Evolutionary conservation across 2,113 vertebrate genomes (phyloP), one percentile per base, ranked within the genome.

Genomic region (Dolichotis patagonum): DNA sequence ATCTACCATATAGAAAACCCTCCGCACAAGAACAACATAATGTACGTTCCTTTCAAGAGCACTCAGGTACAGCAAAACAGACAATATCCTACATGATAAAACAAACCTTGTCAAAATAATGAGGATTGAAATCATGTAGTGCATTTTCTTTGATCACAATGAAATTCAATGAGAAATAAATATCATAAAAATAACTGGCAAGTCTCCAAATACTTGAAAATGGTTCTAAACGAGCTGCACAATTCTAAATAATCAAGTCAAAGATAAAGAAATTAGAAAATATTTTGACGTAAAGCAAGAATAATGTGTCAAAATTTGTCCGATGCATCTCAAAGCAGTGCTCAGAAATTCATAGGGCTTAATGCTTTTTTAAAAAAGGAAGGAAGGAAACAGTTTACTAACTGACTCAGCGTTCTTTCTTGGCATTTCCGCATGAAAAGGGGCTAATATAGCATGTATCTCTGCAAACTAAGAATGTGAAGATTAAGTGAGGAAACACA

Each of bases 381-480:
- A 19, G 16, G 43, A 46, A 52, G 16, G 28, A 80, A 65, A 49
- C 54, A 12, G 43, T 73, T 52, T 63, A 95, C 43, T 62, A 11
- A 88, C 35, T 56, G 20, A 88, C 5, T 63, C 80, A 82, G 58
- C 35, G 41, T 83, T 81, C 20, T 38, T 89, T 28, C 20, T 89
- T 60, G 26, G 26, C 43, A 86, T 78, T 69, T 56, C 41, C 28
- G 41, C 46, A 24, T 49, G 43, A 62, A 91, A 65, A 82, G 52
- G 32, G 3, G 38, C 58, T 62, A 60, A 78, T 67, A 17, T 1
- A 92, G 26, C 35, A 41, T 62, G n/a, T 77, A 43, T 60, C 26
- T 92, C 91, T 92, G 58, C 82, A 81, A 65, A 85, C 88, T 62
- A 77, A 49, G 73, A 20, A 49, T 75, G 90, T 91, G 43, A 94